Base-by-base conservation (phyloP, 2,113 vertebrate species). In the Spermophilus dauricus region DNA sequence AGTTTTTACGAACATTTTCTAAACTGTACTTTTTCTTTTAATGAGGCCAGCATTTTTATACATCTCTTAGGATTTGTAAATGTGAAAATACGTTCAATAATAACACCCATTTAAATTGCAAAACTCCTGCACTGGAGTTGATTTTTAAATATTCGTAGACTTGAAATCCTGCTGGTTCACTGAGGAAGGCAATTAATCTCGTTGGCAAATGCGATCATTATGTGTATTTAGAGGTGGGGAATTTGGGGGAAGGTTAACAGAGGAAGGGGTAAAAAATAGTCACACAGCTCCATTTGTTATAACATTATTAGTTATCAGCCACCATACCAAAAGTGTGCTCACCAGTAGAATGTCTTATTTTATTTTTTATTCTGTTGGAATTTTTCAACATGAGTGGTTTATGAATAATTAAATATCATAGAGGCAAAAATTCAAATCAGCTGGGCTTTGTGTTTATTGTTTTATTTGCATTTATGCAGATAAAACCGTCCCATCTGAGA, bases 391-490 rank as follows among this genome's bases (percentile, higher is more conserved):
- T 28, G 61, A 98, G 76, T 93, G 82, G 53, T 93, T 98, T 98
- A 98, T 98, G 98, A 98, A 99, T 98, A 99, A 98, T 99, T 98
- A 98, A 94, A 51, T 95, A 96, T 98, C 96, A 97, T 22, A 92
- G 96, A 97, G 98, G 93, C 97, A 98, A 98, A 98, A 98, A 97
- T 98, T 98, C 91, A 94, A 98, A 98, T 98, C 95, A 98, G 95
- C 97, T 97, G 96, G 94, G 95, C 95, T 98, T 98, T 98, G 97
- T 98, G 98, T 98, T 98, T 98, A 98, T 98, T 98, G 97, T 98
- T 98, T 98, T 99, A 98, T 98, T 98, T 98, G 98, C 98, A 98
- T 99, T 98, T 98, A 96, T 97, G 97, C 96, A 98, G 98, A 99
- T 99, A 99, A 99, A 98, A 98, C 97, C 80, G 45, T 97, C 97